Conservation (phyloP, 1,140 invertebrate genomes). For the Periplaneta americana region DNA sequence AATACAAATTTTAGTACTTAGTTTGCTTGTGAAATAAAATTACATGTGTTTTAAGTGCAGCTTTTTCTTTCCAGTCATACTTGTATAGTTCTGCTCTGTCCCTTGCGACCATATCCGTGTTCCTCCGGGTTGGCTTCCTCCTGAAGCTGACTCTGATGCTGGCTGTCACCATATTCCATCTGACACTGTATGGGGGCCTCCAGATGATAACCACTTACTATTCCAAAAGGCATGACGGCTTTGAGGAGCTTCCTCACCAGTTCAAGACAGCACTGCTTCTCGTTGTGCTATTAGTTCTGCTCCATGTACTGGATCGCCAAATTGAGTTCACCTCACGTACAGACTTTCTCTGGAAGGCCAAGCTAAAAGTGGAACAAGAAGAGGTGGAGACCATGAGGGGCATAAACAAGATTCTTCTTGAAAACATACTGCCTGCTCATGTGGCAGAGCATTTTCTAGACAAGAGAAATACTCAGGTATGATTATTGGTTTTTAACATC, state of each 20-base stretch:
- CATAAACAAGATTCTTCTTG: slow-evolving; percentile 90
- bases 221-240: slow-evolving; percentile 41
- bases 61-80: slow-evolving; percentile 55
- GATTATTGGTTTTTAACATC: no score
- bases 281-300: slow-evolving; percentile 47
- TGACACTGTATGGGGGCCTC: slow-evolving; percentile 53
- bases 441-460: slow-evolving; percentile 90
- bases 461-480: slow-evolving; percentile 55
- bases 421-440: slow-evolving; percentile 95
- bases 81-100: slow-evolving; percentile 72
- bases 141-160: slow-evolving; percentile 75
- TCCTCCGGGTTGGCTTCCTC: slow-evolving; percentile 75
- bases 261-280: slow-evolving; percentile 57
- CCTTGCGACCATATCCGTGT: slow-evolving; percentile 72
- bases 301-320: slow-evolving; percentile 78
- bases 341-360: slow-evolving; percentile 91
- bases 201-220: slow-evolving; percentile 58
- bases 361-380: slow-evolving; percentile 85
- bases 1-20: no score
- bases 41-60: no score
- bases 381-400: slow-evolving; percentile 92
- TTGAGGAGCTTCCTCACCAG: slow-evolving; percentile 55
- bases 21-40: no score
- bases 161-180: slow-evolving; percentile 55
- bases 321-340: slow-evolving; percentile 81